These are phyloP conservation scores for Heliornis fulica DNA, from an alignment of 2,113 vertebrate genomes.

Conservation along the genomic window DNA sequence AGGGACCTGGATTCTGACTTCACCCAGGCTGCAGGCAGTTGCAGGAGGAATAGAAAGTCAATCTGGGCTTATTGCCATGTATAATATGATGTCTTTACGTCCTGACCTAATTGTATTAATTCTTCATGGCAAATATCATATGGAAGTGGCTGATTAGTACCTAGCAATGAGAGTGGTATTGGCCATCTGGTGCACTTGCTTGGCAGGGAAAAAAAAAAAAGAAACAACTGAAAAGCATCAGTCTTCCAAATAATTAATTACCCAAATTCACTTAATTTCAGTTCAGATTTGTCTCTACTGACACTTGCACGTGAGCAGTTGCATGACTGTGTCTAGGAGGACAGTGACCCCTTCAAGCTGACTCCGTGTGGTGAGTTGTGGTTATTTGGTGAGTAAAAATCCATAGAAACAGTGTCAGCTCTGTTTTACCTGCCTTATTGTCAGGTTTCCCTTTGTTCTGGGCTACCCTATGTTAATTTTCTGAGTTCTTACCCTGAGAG, in stretches of 20 bases:
- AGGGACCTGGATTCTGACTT: not conserved
- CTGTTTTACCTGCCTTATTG: not conserved
- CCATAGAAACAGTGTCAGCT: not conserved
- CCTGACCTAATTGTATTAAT: conserved; percentile 62
- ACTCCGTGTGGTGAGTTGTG: not conserved
- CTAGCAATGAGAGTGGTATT: conserved; percentile 7
- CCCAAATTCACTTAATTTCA: conserved; percentile 17
- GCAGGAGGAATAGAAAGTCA: conserved; percentile 20
- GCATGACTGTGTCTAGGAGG: not conserved
- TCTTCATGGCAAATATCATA: conserved; percentile 56
- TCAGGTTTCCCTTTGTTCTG: not conserved
- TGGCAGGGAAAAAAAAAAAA: not conserved
- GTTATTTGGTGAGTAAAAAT: not conserved
- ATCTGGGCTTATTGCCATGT: conserved; percentile 54
- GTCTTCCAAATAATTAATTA: conserved; percentile 53
- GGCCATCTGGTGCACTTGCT: conserved; percentile 26
- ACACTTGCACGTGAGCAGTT: not conserved
- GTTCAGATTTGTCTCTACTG: conserved; percentile 22
- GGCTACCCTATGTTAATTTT: not conserved
- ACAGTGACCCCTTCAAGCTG: not conserved
- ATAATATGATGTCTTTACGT: conserved; percentile 62
- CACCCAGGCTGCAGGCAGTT: not conserved
- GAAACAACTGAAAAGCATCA: not conserved
- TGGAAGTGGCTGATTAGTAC: conserved; percentile 41
- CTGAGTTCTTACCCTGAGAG: not conserved